These are phyloP conservation scores for Psittacula cyanocephala DNA, from an alignment of 2,113 vertebrate species.

Conservation along the genomic window DNA sequence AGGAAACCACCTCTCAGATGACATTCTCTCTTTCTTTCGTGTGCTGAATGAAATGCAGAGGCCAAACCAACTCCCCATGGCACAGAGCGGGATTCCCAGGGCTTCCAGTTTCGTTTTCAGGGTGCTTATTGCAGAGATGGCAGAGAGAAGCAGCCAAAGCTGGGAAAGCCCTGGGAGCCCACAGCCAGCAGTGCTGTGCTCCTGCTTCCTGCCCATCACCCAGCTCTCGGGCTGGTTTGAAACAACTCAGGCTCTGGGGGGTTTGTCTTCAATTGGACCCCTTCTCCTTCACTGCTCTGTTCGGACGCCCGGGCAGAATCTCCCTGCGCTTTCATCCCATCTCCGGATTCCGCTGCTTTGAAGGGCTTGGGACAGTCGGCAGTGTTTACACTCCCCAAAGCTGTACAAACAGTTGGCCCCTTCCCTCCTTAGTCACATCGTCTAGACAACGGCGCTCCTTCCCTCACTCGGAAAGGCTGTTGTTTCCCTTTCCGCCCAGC, in stretches of 20 bases:
- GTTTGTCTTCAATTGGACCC: background rate
- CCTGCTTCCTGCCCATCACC: background rate
- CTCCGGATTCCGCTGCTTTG: conserved; percentile 26
- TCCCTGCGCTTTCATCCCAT: conserved; percentile 14
- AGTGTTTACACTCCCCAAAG: conserved; percentile 50
- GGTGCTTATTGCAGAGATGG: background rate
- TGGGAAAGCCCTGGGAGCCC: background rate
- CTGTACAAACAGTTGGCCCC: conserved; percentile 31
- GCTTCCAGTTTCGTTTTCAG: background rate
- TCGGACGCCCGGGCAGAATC: background rate
- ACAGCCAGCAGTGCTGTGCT: fast-evolving
- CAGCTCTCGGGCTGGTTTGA: background rate
- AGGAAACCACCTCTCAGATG: conserved; percentile 2
- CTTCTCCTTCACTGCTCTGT: background rate
- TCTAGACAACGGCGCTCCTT: conserved; percentile 43
- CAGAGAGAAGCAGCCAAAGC: background rate
- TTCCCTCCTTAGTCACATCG: conserved; percentile 46
- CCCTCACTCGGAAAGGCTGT: background rate
- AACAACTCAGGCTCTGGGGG: background rate
- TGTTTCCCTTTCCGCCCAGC: conserved; percentile 42
- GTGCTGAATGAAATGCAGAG: background rate
- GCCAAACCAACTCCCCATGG: background rate
- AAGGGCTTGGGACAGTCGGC: background rate
- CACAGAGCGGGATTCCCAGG: background rate
- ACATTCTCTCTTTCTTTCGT: conserved; percentile 28